A percentile compares a stretch with the other conserved stretches of the same genome.
Evolutionary conservation across 2,797 vertebrate species (phyloP).

Genomic region (Sciurus carolinensis): DNA sequence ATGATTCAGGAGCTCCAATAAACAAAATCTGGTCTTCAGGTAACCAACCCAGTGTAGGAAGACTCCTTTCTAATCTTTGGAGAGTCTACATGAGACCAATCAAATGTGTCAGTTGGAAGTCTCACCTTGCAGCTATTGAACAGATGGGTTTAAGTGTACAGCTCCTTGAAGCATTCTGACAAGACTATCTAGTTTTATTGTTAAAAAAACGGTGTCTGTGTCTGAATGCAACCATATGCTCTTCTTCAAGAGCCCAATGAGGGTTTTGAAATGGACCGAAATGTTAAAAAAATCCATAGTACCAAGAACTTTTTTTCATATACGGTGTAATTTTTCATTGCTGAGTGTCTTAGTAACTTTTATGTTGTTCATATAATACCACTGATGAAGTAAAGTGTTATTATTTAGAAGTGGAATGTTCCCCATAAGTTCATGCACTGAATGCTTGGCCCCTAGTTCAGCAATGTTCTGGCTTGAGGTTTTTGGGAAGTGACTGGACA

Average conservation of each 20-base stretch:
- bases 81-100: background rate
- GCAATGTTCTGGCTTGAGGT: no score
- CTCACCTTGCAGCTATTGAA: background rate
- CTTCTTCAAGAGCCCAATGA: background rate
- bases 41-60: background rate
- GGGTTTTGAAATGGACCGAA: background rate
- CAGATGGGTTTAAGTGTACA: background rate
- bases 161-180: background rate
- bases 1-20: background rate
- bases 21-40: background rate
- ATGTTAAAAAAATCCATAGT: background rate
- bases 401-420: background rate
- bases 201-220: background rate
- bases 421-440: background rate
- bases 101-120: conserved; percentile 41
- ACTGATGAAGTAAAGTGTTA: background rate
- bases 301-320: background rate
- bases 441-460: background rate
- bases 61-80: background rate
- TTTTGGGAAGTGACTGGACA: background rate
- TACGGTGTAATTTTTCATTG: background rate
- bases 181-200: background rate
- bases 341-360: background rate
- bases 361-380: no score
- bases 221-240: background rate